Evolutionary conservation across 2,797 vertebrate species (phyloP), one percentile per base, ranked within the genome.

Genomic region (Octomys mimax): DNA sequence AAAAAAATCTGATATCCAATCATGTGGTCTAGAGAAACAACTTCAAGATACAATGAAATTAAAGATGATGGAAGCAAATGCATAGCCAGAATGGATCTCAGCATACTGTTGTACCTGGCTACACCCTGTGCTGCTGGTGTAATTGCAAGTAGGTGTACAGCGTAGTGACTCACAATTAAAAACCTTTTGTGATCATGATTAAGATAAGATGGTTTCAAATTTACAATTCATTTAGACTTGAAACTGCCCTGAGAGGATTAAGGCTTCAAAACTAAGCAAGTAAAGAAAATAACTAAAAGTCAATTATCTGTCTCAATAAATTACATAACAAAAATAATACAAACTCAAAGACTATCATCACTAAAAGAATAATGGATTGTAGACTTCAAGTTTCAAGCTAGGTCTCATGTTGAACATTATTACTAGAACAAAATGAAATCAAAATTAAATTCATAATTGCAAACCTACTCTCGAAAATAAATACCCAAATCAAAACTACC

Each of bases 271-370:
- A 82, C 61, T 78, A 14, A 70, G 18, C 6, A 64, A n/a, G 16
- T 71, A 57, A 95, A 91, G 9, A 68, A 95, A 89, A 57, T 64
- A 78, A 7, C 7, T 84, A 42, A 93, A 95, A 88, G 61, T 85
- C 46, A 80, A 31, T 52, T 7, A 93, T n/a, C 21, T 39, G 75
- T 52, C 21, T 77, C 22, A 62, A 62, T n/a, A 85, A 93, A 75
- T 81, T 62, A 86, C 26, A 5, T 39, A 73, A 64, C 28, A 88
- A 42, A 92, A 89, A 52, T 86, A 78, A 42, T 42, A 75, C 52
- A 39, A 28, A 42, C 1, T 89, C 18, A 86, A 33, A 79, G 33
- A 59, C 4, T 52, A 39, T 9, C 42, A 3, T 64, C 18, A 3
- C 59, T 13, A 91, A 9, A 33, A 75, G 22, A 71, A 62, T 88